Evolutionary conservation across 30 jellyfish, hydroid and myxozoan species (phyloP), one percentile per base, ranked within the genome.

Genomic region (Pseudorhiza aurosa): DNA sequence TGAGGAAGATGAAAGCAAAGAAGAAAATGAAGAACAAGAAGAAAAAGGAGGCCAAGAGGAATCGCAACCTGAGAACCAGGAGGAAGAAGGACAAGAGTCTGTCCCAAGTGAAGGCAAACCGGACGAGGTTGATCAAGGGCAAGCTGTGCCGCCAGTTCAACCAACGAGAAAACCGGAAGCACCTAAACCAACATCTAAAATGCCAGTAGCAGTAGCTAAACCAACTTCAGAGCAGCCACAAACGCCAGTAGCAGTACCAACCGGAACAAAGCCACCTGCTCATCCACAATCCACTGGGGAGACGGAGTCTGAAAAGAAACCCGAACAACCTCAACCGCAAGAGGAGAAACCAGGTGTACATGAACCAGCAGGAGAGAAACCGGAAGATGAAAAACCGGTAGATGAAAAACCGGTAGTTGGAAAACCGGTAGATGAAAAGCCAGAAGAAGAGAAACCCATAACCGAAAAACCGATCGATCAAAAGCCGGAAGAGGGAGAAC

Each of bases 281-380:
- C 77, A 64, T 33, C 77, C 77, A 11, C 70, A 70, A 15, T 46
- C 83, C 28, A 58, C 28, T 25, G 77, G 77, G 21, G 82, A 77
- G 39, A 44, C 51, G 28, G 78, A 40, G 44, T 15, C 89, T 32
- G 75, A 60, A 24, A 65, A 77, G 72, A 39, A 77, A 19, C 82
- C 82, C 8, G 72, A 77, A 0, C 67, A 26, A 42, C 77, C 89
- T 1, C 69, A 58, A 22, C 79, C 71, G 17, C 59, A 21, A 17
- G 88, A 76, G 26, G 85, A 72, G 43, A 68, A 68, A 24, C 85
- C 85, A 7, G 85, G 17, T 11, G 25, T 28, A 37, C 44, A 47
- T 21, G 50, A 47, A 35, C 87, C 87, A 32, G 58, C 57, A 0
- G 77, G 57, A 0, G 36, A 64, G 36, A 35, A 32, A 30, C 55